Base-by-base conservation (phyloP, 2,797 vertebrate genomes). In the Denticeps clupeoides region DNA sequence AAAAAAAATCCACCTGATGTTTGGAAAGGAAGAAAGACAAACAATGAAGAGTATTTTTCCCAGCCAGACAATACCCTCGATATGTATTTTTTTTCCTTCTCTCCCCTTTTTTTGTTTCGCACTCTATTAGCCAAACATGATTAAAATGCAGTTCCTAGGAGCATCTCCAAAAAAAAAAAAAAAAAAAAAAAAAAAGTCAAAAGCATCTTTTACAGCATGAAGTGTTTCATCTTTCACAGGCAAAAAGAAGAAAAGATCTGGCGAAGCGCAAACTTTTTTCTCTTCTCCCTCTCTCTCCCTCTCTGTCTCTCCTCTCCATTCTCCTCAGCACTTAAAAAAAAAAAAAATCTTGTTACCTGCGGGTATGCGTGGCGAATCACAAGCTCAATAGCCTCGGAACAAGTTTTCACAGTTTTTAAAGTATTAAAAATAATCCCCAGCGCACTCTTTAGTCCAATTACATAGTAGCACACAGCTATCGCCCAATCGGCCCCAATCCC, bases 361-460 rank as follows among this genome's bases (percentile, higher is more conserved):
- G 69, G 72, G 84, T 60, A 75, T 75, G 53, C 77, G 62, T 43
- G 44, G 62, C 64, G 52, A 75, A 62, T 67, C 64, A 71, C 65
- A 67, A 68, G 63, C 59, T 74, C 69, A 71, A 86, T 78, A 78
- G 79, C 76, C 78, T 76, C 72, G 68, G 64, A 81, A 71, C 63
- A 60, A 65, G 76, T 81, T 84, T 79, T 78, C 73, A 61, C 62
- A 64, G 51, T 61, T 68, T 77, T 77, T 58, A 65, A 62, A 47
- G 52, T 67, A 76, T 72, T 75, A 79, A 84, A 80, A 85, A 77
- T 71, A 87, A 89, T 82, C 82, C 68, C 61, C 61, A 67, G 64
- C 58, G 70, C 51, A 74, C 84, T 84, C 73, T 83, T 85, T 82
- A 84, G 82, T 78, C 84, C 78, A 69, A 82, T 82, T 84, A 84